Evolutionary conservation across 2,888 invertebrate genomes (phyloP), one percentile per base, ranked within the genome.

Genomic region (Bibio marci): DNA sequence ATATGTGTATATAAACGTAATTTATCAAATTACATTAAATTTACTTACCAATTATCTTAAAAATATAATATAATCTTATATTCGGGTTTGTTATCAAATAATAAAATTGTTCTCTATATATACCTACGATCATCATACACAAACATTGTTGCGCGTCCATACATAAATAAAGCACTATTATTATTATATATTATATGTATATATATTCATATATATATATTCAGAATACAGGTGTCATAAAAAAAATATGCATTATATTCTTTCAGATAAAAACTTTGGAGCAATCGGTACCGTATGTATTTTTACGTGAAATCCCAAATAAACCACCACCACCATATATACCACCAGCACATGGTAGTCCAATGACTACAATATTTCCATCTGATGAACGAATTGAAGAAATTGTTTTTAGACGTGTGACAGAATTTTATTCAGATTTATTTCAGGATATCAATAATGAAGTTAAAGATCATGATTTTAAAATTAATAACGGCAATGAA

Each of bases 241-340:
- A n/a, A n/a, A n/a, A n/a, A n/a, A n/a, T n/a, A n/a, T n/a, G 33
- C 13, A 26, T 27, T 11, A 28, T 39, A 6, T 34, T 41, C n/a
- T 54, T 55, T 31, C 49, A 74, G 71, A 71, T 73, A 40, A 72
- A 72, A 50, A 67, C 69, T 51, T 58, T 73, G 17, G 69, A 71
- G 50, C 65, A 67, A 48, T 63, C 52, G 18, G 50, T 51, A 30
- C 54, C 55, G n/a, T 53, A 51, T 32, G 32, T 71, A 65, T 52
- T 61, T 62, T 47, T 76, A 65, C 53, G 78, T 35, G 76, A 76
- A 57, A 76, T 79, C 44, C 78, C 79, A 5, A 77, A 79, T 53
- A 79, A 79, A 52, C 77, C 80, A 10, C 80, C 80, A 2, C 80
- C 80, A 0, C 80, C 80, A 0, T 81, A 80, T 56, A 76, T 73